Evolutionary conservation across 2,888 invertebrate genomes (phyloP).

Genomic region (Prosopocoilus inquinatus): DNA sequence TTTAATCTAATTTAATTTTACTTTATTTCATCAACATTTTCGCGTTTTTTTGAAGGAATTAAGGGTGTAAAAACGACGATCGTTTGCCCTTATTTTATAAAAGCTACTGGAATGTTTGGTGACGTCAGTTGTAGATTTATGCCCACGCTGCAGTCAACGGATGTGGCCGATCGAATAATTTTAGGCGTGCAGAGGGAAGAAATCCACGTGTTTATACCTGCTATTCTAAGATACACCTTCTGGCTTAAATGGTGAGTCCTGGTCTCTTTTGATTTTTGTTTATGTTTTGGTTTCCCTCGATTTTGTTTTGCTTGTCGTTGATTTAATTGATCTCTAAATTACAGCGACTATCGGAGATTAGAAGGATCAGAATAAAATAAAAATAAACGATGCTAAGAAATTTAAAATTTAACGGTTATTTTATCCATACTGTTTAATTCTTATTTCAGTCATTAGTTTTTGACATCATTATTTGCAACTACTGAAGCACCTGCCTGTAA

Average conservation of each 20-base stretch:
- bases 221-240: conserved; percentile 66
- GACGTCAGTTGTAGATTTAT: conserved; percentile 80
- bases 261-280: conserved; percentile 7
- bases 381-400: too few relatives aligned
- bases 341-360: too few relatives aligned
- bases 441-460: too few relatives aligned
- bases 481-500: too few relatives aligned
- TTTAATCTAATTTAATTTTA: conserved; percentile 31
- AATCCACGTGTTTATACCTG: conserved; percentile 75
- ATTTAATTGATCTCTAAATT: neutral
- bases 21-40: neutral
- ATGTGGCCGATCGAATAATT: conserved; percentile 83
- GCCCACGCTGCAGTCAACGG: conserved; percentile 67
- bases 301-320: neutral
- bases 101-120: conserved; percentile 93
- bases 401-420: too few relatives aligned
- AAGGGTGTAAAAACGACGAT: conserved; percentile 72
- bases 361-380: too few relatives aligned
- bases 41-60: conserved; percentile 39
- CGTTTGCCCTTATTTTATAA: conserved; percentile 92
- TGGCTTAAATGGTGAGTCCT: conserved; percentile 68
- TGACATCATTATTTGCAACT: too few relatives aligned
- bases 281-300: neutral
- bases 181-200: conserved; percentile 78
- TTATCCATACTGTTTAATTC: too few relatives aligned